Evolutionary conservation across 2,888 invertebrate species (phyloP).

Genomic region (Choreutis nemorana): DNA sequence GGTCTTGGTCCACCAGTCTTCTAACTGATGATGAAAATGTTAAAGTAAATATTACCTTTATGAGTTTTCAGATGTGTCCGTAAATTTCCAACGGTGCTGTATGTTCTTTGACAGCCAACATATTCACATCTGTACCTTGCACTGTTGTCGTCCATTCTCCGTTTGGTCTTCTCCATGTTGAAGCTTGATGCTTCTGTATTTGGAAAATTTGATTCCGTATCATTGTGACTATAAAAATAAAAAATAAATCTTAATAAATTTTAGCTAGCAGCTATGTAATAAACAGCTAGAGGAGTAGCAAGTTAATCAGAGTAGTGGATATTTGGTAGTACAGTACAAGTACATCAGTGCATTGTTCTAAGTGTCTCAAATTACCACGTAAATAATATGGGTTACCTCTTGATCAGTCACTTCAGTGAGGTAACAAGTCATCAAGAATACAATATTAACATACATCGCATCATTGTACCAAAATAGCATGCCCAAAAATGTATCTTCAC

Average conservation of each 20-base stretch:
- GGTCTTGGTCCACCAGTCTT: too few species aligned
- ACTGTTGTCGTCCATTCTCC: constrained; percentile 36
- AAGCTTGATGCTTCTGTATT: constrained; percentile 15
- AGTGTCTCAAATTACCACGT: too few species aligned
- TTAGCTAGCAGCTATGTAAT: neutral
- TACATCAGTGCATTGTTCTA: too few species aligned
- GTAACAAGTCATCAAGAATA: constrained; percentile 32
- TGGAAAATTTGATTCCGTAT: constrained; percentile 20
- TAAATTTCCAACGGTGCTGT: constrained; percentile 93
- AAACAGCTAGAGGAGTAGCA: neutral
- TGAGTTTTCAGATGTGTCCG: constrained; percentile 96
- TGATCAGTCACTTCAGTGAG: constrained; percentile 26
- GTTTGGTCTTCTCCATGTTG: constrained; percentile 35
- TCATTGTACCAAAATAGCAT: constrained; percentile 63
- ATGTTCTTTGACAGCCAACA: constrained; percentile 86
- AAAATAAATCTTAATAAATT: neutral
- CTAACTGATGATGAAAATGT: too few species aligned
- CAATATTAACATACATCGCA: constrained; percentile 53
- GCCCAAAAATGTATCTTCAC: constrained; percentile 55
- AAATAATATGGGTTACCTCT: too few species aligned
- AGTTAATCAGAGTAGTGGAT: neutral
- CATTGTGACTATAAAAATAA: constrained; percentile 33
- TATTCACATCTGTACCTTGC: constrained; percentile 85
- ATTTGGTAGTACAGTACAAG: too few species aligned
- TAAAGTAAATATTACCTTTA: constrained; percentile 71